Conservation (phyloP, 2,888 invertebrate genomes). For the Syritta pipiens region DNA sequence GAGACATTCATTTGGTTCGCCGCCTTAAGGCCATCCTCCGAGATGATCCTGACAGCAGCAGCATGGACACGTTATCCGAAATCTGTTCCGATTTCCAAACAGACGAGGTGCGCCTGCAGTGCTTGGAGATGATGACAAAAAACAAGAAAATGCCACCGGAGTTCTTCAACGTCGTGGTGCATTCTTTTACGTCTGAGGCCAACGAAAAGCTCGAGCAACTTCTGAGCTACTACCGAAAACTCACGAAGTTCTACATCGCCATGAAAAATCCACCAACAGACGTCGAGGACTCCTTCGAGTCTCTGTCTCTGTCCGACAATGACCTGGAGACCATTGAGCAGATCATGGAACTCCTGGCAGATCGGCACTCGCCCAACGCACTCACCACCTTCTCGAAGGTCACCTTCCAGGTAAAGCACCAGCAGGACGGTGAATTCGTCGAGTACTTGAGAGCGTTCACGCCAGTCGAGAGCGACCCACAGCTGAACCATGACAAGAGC, state of each 20-base stretch:
- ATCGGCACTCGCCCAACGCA: slow-evolving; percentile 69
- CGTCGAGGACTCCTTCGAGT: slow-evolving; percentile 70
- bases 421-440: slow-evolving; percentile 82
- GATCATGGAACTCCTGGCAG: slow-evolving; percentile 81
- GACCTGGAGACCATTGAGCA: slow-evolving; percentile 84
- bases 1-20: slow-evolving; percentile 92
- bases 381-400: slow-evolving; percentile 80
- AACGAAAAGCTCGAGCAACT: slow-evolving; percentile 75
- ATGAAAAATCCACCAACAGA: slow-evolving; percentile 71
- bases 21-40: slow-evolving; percentile 85
- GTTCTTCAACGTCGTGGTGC: slow-evolving; percentile 81
- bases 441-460: slow-evolving; percentile 77
- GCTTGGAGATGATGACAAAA: slow-evolving; percentile 85
- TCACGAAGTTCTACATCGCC: slow-evolving; percentile 76
- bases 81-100: slow-evolving; percentile 85
- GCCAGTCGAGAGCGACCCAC: slow-evolving; percentile 72
- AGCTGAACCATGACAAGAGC: slow-evolving; percentile 77
- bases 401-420: slow-evolving; percentile 81
- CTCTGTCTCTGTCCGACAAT: slow-evolving; percentile 73
- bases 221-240: slow-evolving; percentile 73
- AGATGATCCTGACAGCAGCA: slow-evolving; percentile 80
- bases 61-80: slow-evolving; percentile 71
- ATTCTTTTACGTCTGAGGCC: slow-evolving; percentile 76
- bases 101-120: slow-evolving; percentile 85
- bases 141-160: slow-evolving; percentile 84